Conservation (phyloP, 1,140 invertebrate species). For the Drosophila grimshawi region DNA sequence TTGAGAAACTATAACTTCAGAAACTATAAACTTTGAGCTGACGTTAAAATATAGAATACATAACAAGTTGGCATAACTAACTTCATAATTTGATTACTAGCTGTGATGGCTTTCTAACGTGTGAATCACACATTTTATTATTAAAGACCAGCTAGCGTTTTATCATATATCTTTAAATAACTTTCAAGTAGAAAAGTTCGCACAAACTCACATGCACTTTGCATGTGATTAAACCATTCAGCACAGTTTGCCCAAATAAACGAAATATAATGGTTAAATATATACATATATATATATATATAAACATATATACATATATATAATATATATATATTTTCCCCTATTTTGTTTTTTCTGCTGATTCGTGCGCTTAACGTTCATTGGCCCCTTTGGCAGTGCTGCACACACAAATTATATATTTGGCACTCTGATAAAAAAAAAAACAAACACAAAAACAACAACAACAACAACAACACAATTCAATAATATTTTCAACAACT, state of each 20-base stretch:
- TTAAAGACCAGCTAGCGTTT: neutral
- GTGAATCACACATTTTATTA: neutral
- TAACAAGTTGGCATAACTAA: too few species aligned
- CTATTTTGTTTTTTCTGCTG: constrained; percentile 61
- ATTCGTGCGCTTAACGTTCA: constrained; percentile 74
- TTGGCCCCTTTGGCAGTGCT: constrained; percentile 54
- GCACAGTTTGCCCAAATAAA: constrained; percentile 67
- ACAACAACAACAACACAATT: constrained; percentile 20
- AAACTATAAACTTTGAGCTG: too few species aligned
- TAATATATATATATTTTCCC: constrained; percentile 26
- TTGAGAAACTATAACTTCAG: too few species aligned
- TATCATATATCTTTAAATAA: constrained; percentile 1
- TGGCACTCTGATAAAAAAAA: constrained; percentile 59
- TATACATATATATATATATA: neutral
- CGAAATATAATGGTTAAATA: constrained; percentile 39
- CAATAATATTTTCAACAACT: constrained; percentile 65
- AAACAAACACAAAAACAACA: too few species aligned
- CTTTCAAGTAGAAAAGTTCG: constrained; percentile 5
- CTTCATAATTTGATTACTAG: too few species aligned
- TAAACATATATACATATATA: constrained; percentile 8
- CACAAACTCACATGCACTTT: constrained; percentile 54
- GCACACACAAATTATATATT: constrained; percentile 47
- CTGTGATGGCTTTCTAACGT: too few species aligned
- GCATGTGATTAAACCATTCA: constrained; percentile 68
- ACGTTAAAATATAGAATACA: too few species aligned